Evolutionary conservation across 2,888 invertebrate genomes (phyloP).

Genomic region (Temnothorax unifasciatus): DNA sequence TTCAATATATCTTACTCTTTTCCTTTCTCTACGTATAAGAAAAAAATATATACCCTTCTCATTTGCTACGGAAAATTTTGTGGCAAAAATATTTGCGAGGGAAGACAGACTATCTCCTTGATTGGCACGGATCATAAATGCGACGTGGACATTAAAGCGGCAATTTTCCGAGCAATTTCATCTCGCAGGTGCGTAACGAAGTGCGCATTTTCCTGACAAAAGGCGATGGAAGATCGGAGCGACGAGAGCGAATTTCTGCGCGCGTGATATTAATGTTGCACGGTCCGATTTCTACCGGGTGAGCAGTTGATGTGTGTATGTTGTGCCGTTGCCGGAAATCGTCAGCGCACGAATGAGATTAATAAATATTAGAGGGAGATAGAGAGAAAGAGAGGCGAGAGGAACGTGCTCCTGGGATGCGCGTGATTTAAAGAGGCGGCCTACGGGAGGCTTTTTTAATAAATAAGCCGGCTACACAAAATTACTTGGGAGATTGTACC

Average conservation of each 20-base stretch:
- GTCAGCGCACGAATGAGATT: conserved; percentile 70
- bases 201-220: conserved; percentile 28
- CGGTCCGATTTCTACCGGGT: conserved; percentile 40
- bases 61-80: not conserved
- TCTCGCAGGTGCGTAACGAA: conserved; percentile 32
- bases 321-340: conserved; percentile 42
- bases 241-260: not conserved
- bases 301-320: conserved; percentile 7
- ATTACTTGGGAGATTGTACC: conserved; percentile 70
- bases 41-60: not conserved
- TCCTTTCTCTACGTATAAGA: not conserved
- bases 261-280: conserved; percentile 45
- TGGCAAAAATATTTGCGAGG: not conserved
- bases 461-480: conserved; percentile 70
- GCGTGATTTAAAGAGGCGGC: conserved; percentile 73
- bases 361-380: conserved; percentile 73
- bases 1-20: not conserved
- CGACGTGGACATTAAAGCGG: conserved; percentile 14
- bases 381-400: conserved; percentile 7
- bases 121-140: conserved; percentile 17
- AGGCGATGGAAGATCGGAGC: conserved; percentile 17
- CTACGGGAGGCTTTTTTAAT: conserved; percentile 68
- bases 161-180: conserved; percentile 35
- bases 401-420: conserved; percentile 65
- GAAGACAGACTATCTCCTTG: not conserved